Evolutionary conservation across 2,113 vertebrate genomes (phyloP), one percentile per base, ranked within the genome.

Genomic region (Promerops cafer): DNA sequence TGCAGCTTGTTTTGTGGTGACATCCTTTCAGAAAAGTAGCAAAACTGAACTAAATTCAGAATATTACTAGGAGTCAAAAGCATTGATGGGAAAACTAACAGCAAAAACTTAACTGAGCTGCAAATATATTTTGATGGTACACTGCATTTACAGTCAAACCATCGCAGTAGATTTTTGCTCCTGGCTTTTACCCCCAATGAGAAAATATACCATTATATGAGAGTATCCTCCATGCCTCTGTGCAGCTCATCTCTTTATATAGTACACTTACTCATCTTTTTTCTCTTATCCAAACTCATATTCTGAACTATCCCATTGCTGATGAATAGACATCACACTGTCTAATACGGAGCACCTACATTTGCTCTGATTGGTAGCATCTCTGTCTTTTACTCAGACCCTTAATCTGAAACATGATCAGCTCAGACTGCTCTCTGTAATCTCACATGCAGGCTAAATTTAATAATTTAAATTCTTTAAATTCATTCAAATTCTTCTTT

Each of bases 101-200:
- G 40, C 24, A 92, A 92, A 53, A 80, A 66, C 15, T 39, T 39
- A 49, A 84, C 42, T 23, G 87, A 83, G 40, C 71, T 88, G 77
- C 45, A 96, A 96, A 91, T 54, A 78, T 54, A 74, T 88, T 97
- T 92, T 93, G 42, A 60, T 19, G 9, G 52, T 89, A 89, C 40
- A 45, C 61, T 85, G 69, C 63, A 63, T 45, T 81, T 93, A 74
- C 45, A 75, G 22, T 75, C 57, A 80, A 85, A 68, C 4, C 11
- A 47, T 10, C 30, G 20, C 35, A 89, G 56, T 33, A 87, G 64
- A 74, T 85, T 91, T 94, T 78, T 94, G 37, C 49, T 81, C 40
- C 9, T 82, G 30, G 30, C 2, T 83, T 87, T 89, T 84, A 53
- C 49, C 26, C 27, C 4, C 17, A n/a, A 15, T 45, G 22, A 74